Conservation (phyloP, 1,140 invertebrate species). For the Bombus polaris region DNA sequence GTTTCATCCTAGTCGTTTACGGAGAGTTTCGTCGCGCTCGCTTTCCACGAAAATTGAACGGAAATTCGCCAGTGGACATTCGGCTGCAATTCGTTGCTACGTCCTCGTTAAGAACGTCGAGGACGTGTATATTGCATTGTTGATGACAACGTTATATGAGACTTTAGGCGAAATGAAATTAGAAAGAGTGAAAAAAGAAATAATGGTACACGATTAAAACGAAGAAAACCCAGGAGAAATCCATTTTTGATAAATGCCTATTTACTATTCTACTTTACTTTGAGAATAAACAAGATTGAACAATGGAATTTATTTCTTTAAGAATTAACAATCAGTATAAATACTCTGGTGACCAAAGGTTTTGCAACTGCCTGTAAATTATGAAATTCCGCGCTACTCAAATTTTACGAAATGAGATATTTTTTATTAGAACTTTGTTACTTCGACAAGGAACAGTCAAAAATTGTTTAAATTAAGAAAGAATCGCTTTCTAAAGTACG, state of each 20-base stretch:
- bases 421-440: too few relatives aligned
- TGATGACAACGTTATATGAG: too few relatives aligned
- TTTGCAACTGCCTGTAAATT: background rate
- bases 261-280: too few relatives aligned
- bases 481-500: background rate
- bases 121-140: background rate
- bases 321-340: background rate
- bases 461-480: background rate
- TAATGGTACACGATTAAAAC: too few relatives aligned
- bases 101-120: background rate
- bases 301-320: background rate
- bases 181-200: background rate
- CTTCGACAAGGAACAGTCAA: rapidly evolving
- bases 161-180: too few relatives aligned
- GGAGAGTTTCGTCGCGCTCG: background rate
- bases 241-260: too few relatives aligned
- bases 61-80: constrained; percentile 13
- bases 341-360: background rate
- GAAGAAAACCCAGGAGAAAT: too few relatives aligned
- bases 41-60: constrained; percentile 6
- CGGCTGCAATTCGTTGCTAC: background rate
- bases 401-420: too few relatives aligned
- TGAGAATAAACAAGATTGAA: too few relatives aligned
- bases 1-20: background rate
- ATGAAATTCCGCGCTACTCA: too few relatives aligned